phyloP scores from a whole-genome alignment of 2,113 vertebrate species.

The Xerus inauris region DNA sequence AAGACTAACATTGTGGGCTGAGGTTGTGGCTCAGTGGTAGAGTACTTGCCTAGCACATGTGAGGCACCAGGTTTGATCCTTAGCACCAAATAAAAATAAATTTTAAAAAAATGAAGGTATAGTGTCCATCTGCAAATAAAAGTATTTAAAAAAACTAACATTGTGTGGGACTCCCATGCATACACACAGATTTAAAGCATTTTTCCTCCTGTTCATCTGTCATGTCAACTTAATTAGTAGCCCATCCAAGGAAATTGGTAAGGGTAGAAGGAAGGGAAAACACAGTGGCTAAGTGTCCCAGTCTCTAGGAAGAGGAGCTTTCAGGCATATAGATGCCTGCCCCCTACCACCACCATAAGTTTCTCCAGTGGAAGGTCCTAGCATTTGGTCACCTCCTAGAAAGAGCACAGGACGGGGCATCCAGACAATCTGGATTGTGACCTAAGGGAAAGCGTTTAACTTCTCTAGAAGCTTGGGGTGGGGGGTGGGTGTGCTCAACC shows the following conservation, averaged over 20 bases:
- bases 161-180: not conserved
- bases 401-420: not conserved
- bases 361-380: not conserved
- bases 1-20: too few species aligned
- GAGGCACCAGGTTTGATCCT: too few species aligned
- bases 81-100: too few species aligned
- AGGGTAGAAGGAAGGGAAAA: not conserved
- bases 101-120: too few species aligned
- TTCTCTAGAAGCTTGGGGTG: not conserved
- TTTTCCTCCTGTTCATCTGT: not conserved
- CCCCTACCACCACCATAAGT: too few species aligned
- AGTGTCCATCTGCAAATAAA: too few species aligned
- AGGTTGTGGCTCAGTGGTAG: too few species aligned
- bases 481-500: not conserved
- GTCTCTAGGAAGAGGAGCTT: not conserved
- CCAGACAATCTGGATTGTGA: not conserved
- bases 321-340: not conserved
- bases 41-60: too few species aligned
- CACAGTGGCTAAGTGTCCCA: not conserved
- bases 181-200: not conserved
- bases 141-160: too few species aligned
- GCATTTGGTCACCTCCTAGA: not conserved
- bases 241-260: not conserved
- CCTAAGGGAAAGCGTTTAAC: not conserved
- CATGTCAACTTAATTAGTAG: not conserved